Evolutionary conservation across 2,888 invertebrate genomes (phyloP).

Genomic region (Drosophila atripex): DNA sequence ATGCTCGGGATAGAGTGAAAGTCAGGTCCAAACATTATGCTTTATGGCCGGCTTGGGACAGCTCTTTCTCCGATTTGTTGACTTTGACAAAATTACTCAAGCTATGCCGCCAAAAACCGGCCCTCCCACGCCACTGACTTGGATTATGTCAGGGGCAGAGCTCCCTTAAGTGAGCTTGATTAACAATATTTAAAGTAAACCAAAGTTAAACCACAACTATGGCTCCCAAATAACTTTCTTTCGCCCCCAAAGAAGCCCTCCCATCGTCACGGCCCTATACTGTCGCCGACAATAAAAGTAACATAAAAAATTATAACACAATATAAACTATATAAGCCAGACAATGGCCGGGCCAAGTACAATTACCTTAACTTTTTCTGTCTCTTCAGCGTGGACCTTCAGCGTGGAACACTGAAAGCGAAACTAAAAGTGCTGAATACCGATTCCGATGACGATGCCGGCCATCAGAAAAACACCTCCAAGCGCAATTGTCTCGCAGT

Average conservation of each 20-base stretch:
- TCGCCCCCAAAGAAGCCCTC: constrained; percentile 32
- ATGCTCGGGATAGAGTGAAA: constrained; percentile 71
- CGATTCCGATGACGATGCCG: constrained; percentile 48
- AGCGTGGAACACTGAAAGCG: constrained; percentile 60
- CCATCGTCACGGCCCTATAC: constrained; percentile 32
- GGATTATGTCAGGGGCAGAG: constrained; percentile 2
- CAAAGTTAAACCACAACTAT: constrained; percentile 29
- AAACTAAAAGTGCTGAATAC: constrained; percentile 54
- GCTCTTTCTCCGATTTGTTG: constrained; percentile 26
- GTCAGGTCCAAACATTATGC: constrained; percentile 58
- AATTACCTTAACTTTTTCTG: constrained; percentile 43
- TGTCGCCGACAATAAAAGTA: constrained; percentile 36
- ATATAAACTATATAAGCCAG: constrained; percentile 30
- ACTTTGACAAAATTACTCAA: constrained; percentile 49
- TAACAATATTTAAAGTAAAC: neutral
- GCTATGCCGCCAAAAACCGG: constrained; percentile 32
- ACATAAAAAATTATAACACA: constrained; percentile 38
- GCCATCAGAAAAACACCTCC: constrained; percentile 29
- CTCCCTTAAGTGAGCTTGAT: neutral
- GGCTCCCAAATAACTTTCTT: constrained; percentile 41
- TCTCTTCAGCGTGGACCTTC: constrained; percentile 64
- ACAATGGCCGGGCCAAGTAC: constrained; percentile 36
- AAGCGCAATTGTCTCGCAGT: constrained; percentile 31
- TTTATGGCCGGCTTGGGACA: constrained; percentile 60
- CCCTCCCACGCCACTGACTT: constrained; percentile 1